These are phyloP conservation scores for Aphelocoma californica DNA, from an alignment of 2,797 vertebrate species.

Conservation along the genomic window DNA sequence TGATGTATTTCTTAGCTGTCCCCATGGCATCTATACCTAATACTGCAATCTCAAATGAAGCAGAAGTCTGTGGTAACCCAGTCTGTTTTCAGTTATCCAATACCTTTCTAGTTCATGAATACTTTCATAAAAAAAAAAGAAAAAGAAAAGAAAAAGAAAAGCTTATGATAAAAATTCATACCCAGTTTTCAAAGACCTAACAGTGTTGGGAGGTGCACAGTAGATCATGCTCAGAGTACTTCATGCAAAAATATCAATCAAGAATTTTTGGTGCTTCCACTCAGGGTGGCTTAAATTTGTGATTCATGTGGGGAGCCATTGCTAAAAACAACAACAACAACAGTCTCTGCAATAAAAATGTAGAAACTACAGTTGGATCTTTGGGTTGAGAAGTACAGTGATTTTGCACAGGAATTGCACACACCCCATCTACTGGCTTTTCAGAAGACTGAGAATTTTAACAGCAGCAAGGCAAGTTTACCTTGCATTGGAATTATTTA, in stretches of 20 bases:
- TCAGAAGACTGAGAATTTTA: conserved; percentile 1
- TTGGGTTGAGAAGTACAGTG: background rate
- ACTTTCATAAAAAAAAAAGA: background rate
- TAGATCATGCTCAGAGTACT: background rate
- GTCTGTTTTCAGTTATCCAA: background rate
- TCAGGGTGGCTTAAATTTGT: background rate
- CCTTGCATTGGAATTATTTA: background rate
- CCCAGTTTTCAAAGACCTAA: background rate
- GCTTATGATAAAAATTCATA: background rate
- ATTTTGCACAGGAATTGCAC: conserved; percentile 18
- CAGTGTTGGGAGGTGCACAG: background rate
- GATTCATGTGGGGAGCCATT: background rate
- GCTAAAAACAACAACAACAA: background rate
- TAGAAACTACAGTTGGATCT: background rate
- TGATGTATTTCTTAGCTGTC: background rate
- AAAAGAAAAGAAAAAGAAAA: no score
- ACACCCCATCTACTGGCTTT: conserved; percentile 65
- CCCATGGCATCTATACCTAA: background rate
- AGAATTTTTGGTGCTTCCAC: background rate
- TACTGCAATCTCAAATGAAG: background rate
- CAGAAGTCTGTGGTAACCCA: background rate
- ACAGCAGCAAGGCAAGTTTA: background rate
- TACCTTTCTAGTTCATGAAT: background rate
- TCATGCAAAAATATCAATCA: background rate
- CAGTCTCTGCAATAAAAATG: background rate